Conservation (phyloP, 2,113 vertebrate genomes). For the Sinocyclocheilus anshuiensis region DNA sequence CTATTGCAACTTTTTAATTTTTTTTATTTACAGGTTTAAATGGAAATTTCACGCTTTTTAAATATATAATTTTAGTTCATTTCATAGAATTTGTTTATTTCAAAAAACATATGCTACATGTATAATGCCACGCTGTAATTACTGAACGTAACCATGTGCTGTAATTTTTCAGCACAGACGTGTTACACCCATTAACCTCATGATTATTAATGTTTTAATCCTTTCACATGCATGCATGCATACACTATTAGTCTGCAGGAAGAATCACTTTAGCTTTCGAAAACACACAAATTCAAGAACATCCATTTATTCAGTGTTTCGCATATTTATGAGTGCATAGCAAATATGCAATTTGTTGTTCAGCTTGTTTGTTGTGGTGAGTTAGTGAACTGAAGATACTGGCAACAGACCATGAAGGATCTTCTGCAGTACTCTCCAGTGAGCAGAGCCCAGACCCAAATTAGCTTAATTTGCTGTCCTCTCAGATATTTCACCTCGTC, state of each 20-base stretch:
- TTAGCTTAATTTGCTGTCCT: conserved; percentile 26
- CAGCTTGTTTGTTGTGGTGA: neutral
- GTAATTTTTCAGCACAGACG: neutral
- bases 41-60: neutral
- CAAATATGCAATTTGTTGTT: conserved; percentile 34
- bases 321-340: conserved; percentile 22
- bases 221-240: conserved; percentile 3
- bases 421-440: conserved; percentile 1
- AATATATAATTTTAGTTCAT: neutral
- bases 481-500: conserved; percentile 16
- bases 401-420: conserved; percentile 36
- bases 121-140: neutral
- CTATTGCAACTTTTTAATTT: neutral
- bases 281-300: conserved; percentile 13
- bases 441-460: conserved; percentile 24
- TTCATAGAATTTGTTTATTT: neutral
- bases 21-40: neutral
- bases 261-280: neutral
- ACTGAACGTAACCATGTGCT: conserved; percentile 20
- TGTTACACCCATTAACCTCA: conserved; percentile 25
- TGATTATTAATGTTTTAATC: conserved; percentile 38
- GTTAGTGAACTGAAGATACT: conserved; percentile 5
- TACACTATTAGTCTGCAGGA: conserved; percentile 16
- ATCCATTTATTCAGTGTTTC: neutral
- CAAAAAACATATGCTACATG: neutral